These are phyloP conservation scores for Embiotoca jacksoni DNA, from an alignment of 2,113 vertebrate genomes.

Conservation along the genomic window DNA sequence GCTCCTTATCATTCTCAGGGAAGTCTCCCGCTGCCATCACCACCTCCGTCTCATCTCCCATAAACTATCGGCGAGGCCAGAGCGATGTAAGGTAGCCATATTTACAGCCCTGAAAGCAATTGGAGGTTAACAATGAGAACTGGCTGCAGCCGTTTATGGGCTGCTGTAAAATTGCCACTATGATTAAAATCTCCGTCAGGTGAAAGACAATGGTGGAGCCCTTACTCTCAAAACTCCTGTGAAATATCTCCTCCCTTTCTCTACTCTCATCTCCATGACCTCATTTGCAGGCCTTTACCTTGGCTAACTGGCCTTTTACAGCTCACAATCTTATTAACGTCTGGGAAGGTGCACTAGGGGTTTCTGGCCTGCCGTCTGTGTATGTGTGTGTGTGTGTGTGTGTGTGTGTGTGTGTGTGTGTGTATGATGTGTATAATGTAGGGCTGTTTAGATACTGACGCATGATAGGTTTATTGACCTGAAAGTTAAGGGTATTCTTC, in stretches of 20 bases:
- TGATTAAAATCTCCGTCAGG: conserved; percentile 82
- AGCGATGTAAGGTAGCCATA: conserved; percentile 62
- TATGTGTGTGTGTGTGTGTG: background rate
- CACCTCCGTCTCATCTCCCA: conserved; percentile 54
- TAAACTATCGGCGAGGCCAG: conserved; percentile 81
- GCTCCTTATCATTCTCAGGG: conserved; percentile 62
- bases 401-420: too few relatives aligned
- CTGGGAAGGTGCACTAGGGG: background rate
- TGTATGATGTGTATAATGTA: conserved; percentile 8
- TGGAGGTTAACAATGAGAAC: conserved; percentile 82
- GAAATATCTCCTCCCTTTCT: conserved; percentile 35
- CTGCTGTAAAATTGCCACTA: conserved; percentile 72
- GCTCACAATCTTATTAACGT: conserved; percentile 32
- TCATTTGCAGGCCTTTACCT: conserved; percentile 51
- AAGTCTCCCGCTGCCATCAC: conserved; percentile 39
- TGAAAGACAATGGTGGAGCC: conserved; percentile 66
- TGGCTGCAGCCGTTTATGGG: conserved; percentile 74
- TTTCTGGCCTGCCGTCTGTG: conserved; percentile 1
- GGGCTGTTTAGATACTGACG: background rate
- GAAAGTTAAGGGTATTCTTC: too few relatives aligned
- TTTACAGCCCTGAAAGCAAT: conserved; percentile 81
- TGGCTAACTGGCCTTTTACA: conserved; percentile 40
- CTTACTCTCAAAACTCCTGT: conserved; percentile 33
- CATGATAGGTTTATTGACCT: too few relatives aligned
- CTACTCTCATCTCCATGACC: conserved; percentile 38